Percentiles rank a stretch among this genome's conserved stretches.
phyloP scores from a whole-genome alignment of 92 coral and sea anemone genomes.

The Parazoanthus atlanticus region DNA sequence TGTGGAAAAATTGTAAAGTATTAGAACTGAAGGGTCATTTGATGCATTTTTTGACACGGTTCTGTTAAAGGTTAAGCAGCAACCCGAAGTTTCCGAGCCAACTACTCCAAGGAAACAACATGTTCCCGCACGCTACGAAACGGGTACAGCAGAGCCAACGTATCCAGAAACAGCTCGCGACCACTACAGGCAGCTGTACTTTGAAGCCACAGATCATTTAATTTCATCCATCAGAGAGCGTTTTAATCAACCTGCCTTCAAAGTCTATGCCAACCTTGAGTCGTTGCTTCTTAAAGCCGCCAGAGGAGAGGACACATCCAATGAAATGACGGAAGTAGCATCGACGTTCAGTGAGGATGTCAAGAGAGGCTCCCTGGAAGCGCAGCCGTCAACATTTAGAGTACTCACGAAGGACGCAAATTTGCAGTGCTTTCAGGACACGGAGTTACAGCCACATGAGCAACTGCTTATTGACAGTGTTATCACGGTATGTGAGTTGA shows the following conservation, averaged over 20 bases:
- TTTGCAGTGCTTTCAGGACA: conserved; percentile 47
- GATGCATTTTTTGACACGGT: conserved; percentile 43
- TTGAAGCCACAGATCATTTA: conserved; percentile 36
- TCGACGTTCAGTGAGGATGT: conserved; percentile 56
- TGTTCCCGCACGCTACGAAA: conserved; percentile 46
- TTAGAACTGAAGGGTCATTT: conserved; percentile 44
- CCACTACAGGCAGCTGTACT: conserved; percentile 47
- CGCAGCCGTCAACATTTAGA: conserved; percentile 48
- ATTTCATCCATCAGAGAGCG: conserved; percentile 40
- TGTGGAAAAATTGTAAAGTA: conserved; percentile 26
- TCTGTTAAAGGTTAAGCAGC: conserved; percentile 43
- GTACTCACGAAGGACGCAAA: conserved; percentile 45
- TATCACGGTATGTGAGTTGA: conserved; percentile 48
- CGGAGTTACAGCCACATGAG: not conserved
- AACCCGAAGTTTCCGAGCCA: conserved; percentile 54
- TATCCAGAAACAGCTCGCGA: conserved; percentile 53
- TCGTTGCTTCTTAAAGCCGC: conserved; percentile 41
- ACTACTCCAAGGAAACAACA: conserved; percentile 54
- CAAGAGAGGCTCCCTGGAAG: not conserved
- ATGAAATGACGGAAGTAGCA: conserved; percentile 41
- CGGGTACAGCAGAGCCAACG: conserved; percentile 42
- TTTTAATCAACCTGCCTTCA: conserved; percentile 61
- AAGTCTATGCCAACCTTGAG: conserved; percentile 48
- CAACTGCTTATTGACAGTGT: conserved; percentile 48
- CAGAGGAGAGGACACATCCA: conserved; percentile 49